Percentiles rank a stretch among this genome's conserved stretches.
Evolutionary conservation across 1,140 invertebrate genomes (phyloP).

Genomic region (Micrasema longulum): DNA sequence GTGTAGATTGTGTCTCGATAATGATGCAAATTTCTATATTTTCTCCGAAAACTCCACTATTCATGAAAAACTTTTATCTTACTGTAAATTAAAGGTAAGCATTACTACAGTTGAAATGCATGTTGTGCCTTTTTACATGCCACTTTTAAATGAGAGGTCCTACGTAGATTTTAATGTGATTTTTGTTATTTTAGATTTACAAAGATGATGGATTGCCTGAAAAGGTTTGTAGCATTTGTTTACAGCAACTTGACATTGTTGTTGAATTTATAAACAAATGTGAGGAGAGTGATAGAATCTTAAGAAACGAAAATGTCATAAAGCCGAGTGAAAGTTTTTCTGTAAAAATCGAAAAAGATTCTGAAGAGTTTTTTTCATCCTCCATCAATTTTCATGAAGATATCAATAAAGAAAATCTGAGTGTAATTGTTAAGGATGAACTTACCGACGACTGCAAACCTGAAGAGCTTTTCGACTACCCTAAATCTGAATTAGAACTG

Average conservation of each 20-base stretch:
- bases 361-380: too few relatives aligned
- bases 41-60: slow-evolving; percentile 17
- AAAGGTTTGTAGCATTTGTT: slow-evolving; percentile 21
- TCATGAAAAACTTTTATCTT: slow-evolving; percentile 32
- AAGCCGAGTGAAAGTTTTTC: background rate
- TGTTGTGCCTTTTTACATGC: background rate
- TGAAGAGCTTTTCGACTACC: too few relatives aligned
- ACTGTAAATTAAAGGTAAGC: slow-evolving; percentile 33
- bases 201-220: slow-evolving; percentile 40
- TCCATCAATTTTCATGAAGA: too few relatives aligned
- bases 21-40: slow-evolving; percentile 2
- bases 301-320: slow-evolving; percentile 8
- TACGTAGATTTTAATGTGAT: slow-evolving; percentile 2
- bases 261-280: slow-evolving; percentile 36
- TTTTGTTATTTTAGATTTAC: slow-evolving; percentile 13
- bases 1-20: slow-evolving; percentile 27
- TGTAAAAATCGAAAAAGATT: too few relatives aligned
- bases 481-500: too few relatives aligned
- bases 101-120: too few relatives aligned
- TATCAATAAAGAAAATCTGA: background rate
- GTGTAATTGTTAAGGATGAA: background rate
- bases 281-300: slow-evolving; percentile 46
- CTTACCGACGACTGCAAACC: background rate
- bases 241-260: slow-evolving; percentile 9
- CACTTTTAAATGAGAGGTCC: background rate